Evolutionary conservation across 2,888 invertebrate species (phyloP), one percentile per base, ranked within the genome.

Genomic region (Sphaeridia pumilis): DNA sequence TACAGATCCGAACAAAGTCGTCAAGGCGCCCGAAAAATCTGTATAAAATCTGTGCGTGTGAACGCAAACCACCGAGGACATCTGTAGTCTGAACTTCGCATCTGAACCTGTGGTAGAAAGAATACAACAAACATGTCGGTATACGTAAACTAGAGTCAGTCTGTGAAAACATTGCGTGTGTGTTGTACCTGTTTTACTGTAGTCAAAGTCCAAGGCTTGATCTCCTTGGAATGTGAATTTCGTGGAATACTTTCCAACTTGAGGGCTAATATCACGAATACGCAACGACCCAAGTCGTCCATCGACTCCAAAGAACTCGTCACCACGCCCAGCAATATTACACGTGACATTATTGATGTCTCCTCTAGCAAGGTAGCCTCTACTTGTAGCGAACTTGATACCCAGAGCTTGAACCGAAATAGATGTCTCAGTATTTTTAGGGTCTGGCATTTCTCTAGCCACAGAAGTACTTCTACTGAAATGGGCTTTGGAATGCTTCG

Each of bases 31-130:
- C 2, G 58, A 58, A 55, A 65, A 63, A 70, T 93, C 93, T 21
- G 82, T 80, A 47, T 93, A 80, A 74, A 95, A 97, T 49, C 93
- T 78, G 68, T 90, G 88, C 0, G 94, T 93, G 72, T 95, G 93
- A 48, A 93, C 84, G 70, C 93, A 93, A 66, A 86, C 80, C 2
- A 94, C 86, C 0, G 94, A 89, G 0, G 88, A 83, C 87, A 93
- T 88, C 66, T 83, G 80, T 27, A 94, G 70, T 57, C 77, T 77
- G 45, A 93, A 72, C 56, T 79, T 78, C 2, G 82, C 77, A 63
- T 89, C 87, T 68, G 78, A 82, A 63, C 72, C 63, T 63, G 27
- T 12, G 42, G 45, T 38, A 17, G 24, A 36, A 49, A 28, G n/a
- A 41, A 46, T 21, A 46, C n/a, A 27, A 5, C 12, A 28, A 38